phyloP scores from a whole-genome alignment of 2,888 invertebrate genomes.

The Campoletis raptor region DNA sequence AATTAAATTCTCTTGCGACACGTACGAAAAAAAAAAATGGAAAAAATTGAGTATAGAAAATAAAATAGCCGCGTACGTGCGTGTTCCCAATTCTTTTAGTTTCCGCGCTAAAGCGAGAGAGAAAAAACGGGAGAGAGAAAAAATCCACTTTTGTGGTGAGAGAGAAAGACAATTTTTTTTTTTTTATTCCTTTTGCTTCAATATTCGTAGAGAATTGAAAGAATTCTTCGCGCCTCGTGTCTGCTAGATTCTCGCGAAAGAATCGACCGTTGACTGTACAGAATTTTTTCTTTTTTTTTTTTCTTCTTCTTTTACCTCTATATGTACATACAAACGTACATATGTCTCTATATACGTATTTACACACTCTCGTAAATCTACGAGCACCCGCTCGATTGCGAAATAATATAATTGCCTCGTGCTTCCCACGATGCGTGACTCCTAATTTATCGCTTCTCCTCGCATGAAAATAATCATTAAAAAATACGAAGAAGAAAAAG shows the following conservation, averaged over 20 bases:
- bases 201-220: conserved; percentile 41
- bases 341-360: conserved; percentile 2
- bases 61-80: conserved; percentile 46
- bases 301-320: not conserved
- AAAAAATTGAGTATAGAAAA: not conserved
- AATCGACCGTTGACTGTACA: conserved; percentile 42
- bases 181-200: not conserved
- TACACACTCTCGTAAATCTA: conserved; percentile 32
- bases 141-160: conserved; percentile 18
- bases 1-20: conserved; percentile 83
- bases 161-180: conserved; percentile 16
- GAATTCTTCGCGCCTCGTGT: conserved; percentile 37
- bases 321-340: not conserved
- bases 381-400: conserved; percentile 61
- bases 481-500: conserved; percentile 18
- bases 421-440: conserved; percentile 69
- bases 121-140: conserved; percentile 40
- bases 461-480: conserved; percentile 61
- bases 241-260: conserved; percentile 60
- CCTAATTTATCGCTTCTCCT: conserved; percentile 66
- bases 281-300: conserved; percentile 4
- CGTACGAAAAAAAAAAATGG: conserved; percentile 56
- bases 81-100: conserved; percentile 50
- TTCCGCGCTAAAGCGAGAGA: conserved; percentile 43
- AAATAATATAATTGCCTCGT: conserved; percentile 69